Evolutionary conservation across 2,113 vertebrate species (phyloP), one percentile per base, ranked within the genome.

Genomic region (Cyanoramphus novaezelandiae): DNA sequence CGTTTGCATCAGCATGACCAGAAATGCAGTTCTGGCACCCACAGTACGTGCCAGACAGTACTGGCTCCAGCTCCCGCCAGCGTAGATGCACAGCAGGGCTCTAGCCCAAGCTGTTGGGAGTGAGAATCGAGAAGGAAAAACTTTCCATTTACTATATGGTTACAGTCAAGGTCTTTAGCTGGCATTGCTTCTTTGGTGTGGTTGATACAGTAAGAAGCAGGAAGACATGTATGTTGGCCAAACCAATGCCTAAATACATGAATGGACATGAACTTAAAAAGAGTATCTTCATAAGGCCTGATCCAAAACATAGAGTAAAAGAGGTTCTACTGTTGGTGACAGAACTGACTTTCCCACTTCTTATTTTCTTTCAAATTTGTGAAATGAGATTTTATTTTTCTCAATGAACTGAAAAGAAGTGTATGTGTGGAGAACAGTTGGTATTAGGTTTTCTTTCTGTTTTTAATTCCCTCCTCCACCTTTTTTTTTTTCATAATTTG

Each of bases 381-480:
- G 27, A 91, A 90, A 72, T 69, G 65, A 79, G 28, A 5, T 67
- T 39, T 71, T 50, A 10, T 16, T 0, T 5, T 67, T 68, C 13
- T 0, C 5, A 67, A 78, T 31, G 39, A 10, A 13, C 11, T 29
- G 29, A 12, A 46, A 31, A 39, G 39, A 94, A 49, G 3, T 43
- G 1, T 52, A 16, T 31, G 5, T 64, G 8, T 83, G 12, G 39
- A 91, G 33, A 62, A 43, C 20, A 69, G 5, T 6, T 64, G 19
- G 9, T 71, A 50, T 50, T 55, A 65, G 28, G 33, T 71, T 72
- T 41, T 53, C 18, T 59, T 65, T 44, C 3, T 11, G 44, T 29
- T 52, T 13, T 41, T 4, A 9, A 8, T 28, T 2, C 31, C 10
- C 3, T 20, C 3, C 11, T 27, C 13, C 4, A 2, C 5, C 0